phyloP scores from a whole-genome alignment of 2,888 invertebrate genomes.

The Dinocampus coccinellae region DNA sequence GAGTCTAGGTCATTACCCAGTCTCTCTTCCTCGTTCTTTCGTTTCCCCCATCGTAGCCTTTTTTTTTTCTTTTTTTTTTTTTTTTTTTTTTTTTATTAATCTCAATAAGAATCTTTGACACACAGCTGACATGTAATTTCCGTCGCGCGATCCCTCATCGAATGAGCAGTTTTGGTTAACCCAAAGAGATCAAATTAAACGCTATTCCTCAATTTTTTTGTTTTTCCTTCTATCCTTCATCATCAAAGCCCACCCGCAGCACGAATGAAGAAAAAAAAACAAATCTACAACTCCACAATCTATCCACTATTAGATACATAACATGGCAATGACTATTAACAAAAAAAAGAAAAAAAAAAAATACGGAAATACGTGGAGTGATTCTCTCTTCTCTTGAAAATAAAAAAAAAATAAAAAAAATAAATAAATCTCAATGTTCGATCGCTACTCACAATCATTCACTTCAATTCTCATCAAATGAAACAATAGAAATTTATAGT shows the following conservation, averaged over 20 bases:
- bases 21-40: not conserved
- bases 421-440: not conserved
- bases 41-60: not conserved
- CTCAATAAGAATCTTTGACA: slow-evolving; percentile 50
- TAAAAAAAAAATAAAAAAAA: not conserved
- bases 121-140: slow-evolving; percentile 58
- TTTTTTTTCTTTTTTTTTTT: not conserved
- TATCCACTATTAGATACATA: not conserved
- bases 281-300: not conserved
- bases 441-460: not conserved
- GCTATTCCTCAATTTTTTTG: not conserved
- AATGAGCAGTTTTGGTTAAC: slow-evolving; percentile 17
- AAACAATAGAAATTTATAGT: not conserved
- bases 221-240: not conserved
- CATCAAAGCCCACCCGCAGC: not conserved
- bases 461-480: not conserved
- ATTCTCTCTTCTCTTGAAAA: too few relatives aligned
- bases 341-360: too few relatives aligned
- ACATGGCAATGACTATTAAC: not conserved
- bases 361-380: not conserved
- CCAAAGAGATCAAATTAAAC: slow-evolving; percentile 36
- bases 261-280: not conserved
- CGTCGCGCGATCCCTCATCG: slow-evolving; percentile 44
- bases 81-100: not conserved
- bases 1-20: too few relatives aligned